Evolutionary conservation across 2,113 vertebrate species (phyloP), one percentile per base, ranked within the genome.

Genomic region (Chloropsis cyanopogon): DNA sequence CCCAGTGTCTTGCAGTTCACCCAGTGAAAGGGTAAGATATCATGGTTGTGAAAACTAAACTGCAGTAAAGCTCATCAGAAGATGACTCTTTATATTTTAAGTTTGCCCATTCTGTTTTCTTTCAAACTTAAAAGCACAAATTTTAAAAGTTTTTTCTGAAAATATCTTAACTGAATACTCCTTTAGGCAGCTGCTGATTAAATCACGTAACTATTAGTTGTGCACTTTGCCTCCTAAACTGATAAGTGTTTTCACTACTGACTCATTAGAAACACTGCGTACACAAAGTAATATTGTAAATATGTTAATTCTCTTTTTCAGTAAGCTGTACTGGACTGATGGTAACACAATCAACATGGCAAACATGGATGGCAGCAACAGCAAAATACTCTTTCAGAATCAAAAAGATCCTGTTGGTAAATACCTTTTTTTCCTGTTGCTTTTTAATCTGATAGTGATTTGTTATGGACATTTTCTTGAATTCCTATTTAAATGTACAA

Each of bases 341-440:
- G 99, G 99, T 29, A 99, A 99, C 96, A 99, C 99, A 59, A 99
- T 99, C 96, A 99, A 99, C 96, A 98, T 99, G 98, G 99, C 99
- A 91, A 99, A 99, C 96, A 99, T 99, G 99, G 99, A 99, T 84
- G 99, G 99, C 66, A 99, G 98, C 96, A 99, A 99, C 96, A 99
- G 98, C 97, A 99, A 99, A 97, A 99, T 99, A 90, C 98, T 99
- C 46, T 99, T 99, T 95, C 99, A 99, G 96, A 99, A 99, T 95
- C 99, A 99, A 92, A 99, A 98, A 93, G 99, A 99, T 82, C 99
- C 99, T 89, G 97, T 99, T 94, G 99, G 99, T 99, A 98, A 98
- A 98, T 97, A 93, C 11, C 3, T 8, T 56, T 68, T 26, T 77
- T 20, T 39, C 28, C 14, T 84, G 4, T 47, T 81, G 42, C 17